Base-by-base conservation (phyloP, 2,113 vertebrate species). In the Spea bombifrons region DNA sequence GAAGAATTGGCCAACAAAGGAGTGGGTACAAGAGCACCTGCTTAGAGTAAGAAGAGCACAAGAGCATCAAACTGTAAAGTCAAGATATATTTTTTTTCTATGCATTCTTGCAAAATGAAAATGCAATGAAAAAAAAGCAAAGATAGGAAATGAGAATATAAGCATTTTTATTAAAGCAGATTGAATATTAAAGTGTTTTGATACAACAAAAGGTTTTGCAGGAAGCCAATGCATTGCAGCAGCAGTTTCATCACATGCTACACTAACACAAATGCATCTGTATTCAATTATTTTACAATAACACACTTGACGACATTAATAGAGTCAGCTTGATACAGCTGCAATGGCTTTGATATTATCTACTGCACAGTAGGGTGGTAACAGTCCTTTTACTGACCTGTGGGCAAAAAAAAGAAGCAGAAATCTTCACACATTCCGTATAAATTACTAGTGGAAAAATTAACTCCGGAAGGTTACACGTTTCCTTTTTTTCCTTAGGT, bases 251-350 rank as follows among this genome's bases (percentile, higher is more conserved):
- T 17, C 8, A 16, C 44, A 76, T 76, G 52, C 65, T 55, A 30
- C 45, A 76, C 67, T 55, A 63, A 61, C 53, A 68, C 66, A 16
- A 53, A 47, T n/a, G 64, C 30, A 55, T 67, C 61, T 52, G 47
- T 63, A 65, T 65, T 75, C 73, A 63, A 64, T 63, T 8, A 63
- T 53, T 71, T 76, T 59, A 4, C 55, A 12, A 59, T 57, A 7
- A 76, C 66, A 7, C 65, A 10, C 65, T 57, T 59, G 9, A 52
- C 46, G 66, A 77, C 69, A 63, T 77, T 77, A 77, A 70, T 70
- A 61, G 75, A 77, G 59, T 49, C 75, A 77, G 75, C 75, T 77
- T 67, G 75, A 77, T 55, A 50, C 66, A 70, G 75, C 75, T 63
- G 45, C 45, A 70, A 59, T 77, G 43, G 63, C 48, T 77, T 55